A percentile compares a stretch with the other conserved stretches of the same genome.
Conservation (phyloP, 1,140 invertebrate species). For the Wiebesia pumilae region DNA sequence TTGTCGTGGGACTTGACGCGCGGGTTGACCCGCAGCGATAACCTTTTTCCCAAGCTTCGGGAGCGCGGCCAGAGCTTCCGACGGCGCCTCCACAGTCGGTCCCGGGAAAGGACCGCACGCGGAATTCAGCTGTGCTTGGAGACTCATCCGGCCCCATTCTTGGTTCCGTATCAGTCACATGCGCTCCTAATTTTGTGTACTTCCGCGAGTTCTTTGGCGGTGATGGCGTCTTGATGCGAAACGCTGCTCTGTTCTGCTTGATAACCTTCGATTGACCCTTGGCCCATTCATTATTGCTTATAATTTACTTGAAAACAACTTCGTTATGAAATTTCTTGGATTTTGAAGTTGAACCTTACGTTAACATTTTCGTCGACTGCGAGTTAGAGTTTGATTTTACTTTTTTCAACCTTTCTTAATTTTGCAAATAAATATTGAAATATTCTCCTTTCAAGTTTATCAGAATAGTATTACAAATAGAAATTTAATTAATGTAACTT, state of each 20-base stretch:
- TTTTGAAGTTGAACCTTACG: no score
- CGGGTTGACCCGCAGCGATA: slow-evolving; percentile 39
- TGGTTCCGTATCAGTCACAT: not conserved
- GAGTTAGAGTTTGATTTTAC: no score
- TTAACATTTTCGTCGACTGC: no score
- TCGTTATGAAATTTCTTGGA: no score
- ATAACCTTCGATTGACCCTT: not conserved
- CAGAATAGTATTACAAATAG: no score
- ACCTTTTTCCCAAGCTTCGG: slow-evolving; percentile 30
- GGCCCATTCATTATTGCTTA: no score
- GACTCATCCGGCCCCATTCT: no score
- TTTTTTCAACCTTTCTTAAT: no score
- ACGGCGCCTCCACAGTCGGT: not conserved
- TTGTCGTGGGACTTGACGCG: slow-evolving; percentile 5
- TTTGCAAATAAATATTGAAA: no score
- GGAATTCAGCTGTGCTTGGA: not conserved
- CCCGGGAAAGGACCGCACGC: slow-evolving; percentile 3
- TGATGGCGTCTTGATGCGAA: not conserved
- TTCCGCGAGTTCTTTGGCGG: not conserved
- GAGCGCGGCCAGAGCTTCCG: not conserved
- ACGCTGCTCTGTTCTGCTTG: not conserved
- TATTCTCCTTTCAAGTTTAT: no score
- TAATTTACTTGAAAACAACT: no score
- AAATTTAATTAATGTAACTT: no score
- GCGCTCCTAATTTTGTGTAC: not conserved